Conservation (phyloP, 2,797 vertebrate genomes). For the Momotus momota region DNA sequence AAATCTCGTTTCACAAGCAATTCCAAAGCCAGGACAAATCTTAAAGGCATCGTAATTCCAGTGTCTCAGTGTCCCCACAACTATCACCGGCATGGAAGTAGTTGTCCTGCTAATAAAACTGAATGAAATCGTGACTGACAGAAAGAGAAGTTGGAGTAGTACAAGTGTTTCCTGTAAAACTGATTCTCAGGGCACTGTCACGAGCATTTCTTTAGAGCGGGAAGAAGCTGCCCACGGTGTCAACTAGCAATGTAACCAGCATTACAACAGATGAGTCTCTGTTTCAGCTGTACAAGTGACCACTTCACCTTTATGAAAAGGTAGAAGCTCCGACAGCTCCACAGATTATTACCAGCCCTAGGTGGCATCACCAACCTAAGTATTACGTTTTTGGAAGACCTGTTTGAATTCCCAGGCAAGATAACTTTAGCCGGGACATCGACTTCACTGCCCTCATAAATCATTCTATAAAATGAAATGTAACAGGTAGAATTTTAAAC, state of each 20-base stretch:
- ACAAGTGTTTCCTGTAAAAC: not conserved
- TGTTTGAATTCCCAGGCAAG: not conserved
- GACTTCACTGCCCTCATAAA: not conserved
- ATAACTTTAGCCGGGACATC: not conserved
- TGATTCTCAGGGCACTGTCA: not conserved
- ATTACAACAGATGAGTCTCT: not conserved
- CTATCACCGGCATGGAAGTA: not conserved
- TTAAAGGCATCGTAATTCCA: not conserved
- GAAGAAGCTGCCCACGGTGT: not conserved
- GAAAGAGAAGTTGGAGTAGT: not conserved
- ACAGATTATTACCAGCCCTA: not conserved
- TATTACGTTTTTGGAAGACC: not conserved
- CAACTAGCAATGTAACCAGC: not conserved
- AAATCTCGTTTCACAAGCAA: not conserved
- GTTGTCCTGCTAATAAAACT: not conserved
- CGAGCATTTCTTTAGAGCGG: not conserved
- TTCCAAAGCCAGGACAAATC: not conserved
- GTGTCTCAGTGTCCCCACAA: not conserved
- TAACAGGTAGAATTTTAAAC: not conserved
- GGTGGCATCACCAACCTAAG: not conserved
- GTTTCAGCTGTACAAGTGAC: not conserved
- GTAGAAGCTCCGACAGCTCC: not conserved
- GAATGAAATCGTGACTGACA: not conserved
- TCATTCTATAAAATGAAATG: not conserved
- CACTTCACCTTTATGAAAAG: constrained; percentile 11